These are phyloP conservation scores for Semnornis frantzii DNA, from an alignment of 2,113 vertebrate species.

Conservation along the genomic window DNA sequence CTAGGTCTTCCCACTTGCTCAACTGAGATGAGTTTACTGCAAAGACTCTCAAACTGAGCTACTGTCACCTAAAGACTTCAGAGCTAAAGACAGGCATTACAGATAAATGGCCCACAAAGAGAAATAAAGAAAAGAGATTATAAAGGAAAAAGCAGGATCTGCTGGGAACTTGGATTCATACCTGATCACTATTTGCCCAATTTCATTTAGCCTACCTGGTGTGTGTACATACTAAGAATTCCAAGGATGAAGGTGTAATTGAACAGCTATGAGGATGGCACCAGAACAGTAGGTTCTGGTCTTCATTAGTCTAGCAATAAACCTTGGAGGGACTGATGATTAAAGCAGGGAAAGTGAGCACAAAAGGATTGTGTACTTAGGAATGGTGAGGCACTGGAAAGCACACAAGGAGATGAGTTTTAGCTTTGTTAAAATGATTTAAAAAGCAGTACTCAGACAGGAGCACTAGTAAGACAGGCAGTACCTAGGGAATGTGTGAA, in stretches of 20 bases:
- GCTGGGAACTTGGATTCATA: neutral
- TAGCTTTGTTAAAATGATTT: neutral
- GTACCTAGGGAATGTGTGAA: neutral
- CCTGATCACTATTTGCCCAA: neutral
- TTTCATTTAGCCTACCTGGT: neutral
- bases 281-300: neutral
- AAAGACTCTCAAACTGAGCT: neutral
- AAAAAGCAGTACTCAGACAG: neutral
- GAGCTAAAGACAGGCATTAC: neutral
- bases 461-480: neutral
- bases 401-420: rapidly evolving
- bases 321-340: neutral
- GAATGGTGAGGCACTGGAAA: neutral
- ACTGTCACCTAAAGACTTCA: neutral
- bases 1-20: conserved; percentile 3
- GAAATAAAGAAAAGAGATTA: neutral
- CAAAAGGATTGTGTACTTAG: neutral
- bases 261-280: neutral
- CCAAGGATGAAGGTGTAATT: neutral
- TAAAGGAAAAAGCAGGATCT: neutral
- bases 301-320: neutral
- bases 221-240: neutral
- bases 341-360: neutral
- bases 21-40: neutral
- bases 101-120: neutral